These are phyloP conservation scores for Leptopilina boulardi DNA, from an alignment of 1,140 invertebrate genomes.

Conservation along the genomic window DNA sequence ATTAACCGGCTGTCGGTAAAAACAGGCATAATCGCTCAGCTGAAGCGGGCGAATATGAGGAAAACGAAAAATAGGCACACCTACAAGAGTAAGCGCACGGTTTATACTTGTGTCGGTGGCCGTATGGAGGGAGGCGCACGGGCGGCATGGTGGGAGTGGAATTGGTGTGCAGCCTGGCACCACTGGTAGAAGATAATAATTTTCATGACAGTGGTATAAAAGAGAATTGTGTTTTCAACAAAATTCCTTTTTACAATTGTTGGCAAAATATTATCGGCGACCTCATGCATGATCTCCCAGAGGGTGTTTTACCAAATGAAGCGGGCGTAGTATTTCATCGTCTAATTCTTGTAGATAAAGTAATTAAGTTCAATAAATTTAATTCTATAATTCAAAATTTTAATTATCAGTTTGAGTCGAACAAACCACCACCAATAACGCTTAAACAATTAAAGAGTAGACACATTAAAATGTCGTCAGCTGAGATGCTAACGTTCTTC, in stretches of 20 bases:
- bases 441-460: constrained; percentile 30
- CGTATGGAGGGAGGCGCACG: too few species aligned
- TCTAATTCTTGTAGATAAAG: constrained; percentile 32
- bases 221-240: constrained; percentile 38
- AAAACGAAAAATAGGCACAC: too few species aligned
- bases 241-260: constrained; percentile 47
- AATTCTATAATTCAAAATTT: constrained; percentile 43
- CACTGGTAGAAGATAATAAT: background rate
- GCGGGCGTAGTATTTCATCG: constrained; percentile 36
- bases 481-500: constrained; percentile 43
- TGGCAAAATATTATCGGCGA: constrained; percentile 45
- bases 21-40: too few species aligned
- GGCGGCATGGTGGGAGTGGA: too few species aligned
- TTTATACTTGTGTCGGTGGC: too few species aligned
- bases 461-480: constrained; percentile 39
- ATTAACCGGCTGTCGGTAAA: too few species aligned
- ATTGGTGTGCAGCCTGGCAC: too few species aligned
- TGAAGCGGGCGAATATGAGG: too few species aligned
- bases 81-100: too few species aligned
- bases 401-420: constrained; percentile 33
- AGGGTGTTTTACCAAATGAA: constrained; percentile 48
- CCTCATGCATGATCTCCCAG: constrained; percentile 52
- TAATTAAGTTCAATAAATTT: constrained; percentile 39
- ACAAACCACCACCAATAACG: constrained; percentile 35
- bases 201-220: constrained; percentile 39